phyloP scores from a whole-genome alignment of 1,140 invertebrate species.

The Neodiprion fabricii region DNA sequence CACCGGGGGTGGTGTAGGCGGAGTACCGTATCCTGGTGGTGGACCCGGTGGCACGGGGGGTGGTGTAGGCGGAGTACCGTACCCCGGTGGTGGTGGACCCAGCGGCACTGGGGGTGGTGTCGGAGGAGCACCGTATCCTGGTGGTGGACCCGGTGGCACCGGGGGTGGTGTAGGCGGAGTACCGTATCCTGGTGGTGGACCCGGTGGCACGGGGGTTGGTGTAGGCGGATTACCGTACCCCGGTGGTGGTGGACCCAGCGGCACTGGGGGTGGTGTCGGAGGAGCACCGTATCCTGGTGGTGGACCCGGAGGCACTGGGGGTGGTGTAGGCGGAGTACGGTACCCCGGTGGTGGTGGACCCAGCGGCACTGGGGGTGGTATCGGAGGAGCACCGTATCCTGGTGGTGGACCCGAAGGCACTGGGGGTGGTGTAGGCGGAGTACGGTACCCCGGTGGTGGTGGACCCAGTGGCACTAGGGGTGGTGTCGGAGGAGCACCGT shows the following conservation, averaged over 20 bases:
- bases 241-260: slow-evolving; percentile 15
- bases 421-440: slow-evolving; percentile 9
- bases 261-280: neutral
- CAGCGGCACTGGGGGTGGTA: neutral
- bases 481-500: slow-evolving; percentile 1
- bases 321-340: neutral
- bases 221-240: neutral
- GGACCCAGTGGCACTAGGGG: slow-evolving; percentile 9
- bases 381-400: slow-evolving; percentile 8
- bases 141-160: neutral
- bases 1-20: slow-evolving; percentile 19
- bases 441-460: slow-evolving; percentile 22
- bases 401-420: too few species aligned
- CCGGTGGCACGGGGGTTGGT: neutral
- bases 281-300: slow-evolving; percentile 6
- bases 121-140: neutral
- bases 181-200: neutral
- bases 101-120: slow-evolving; percentile 18
- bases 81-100: neutral
- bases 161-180: neutral
- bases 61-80: slow-evolving; percentile 10
- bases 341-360: neutral
- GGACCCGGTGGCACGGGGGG: neutral
- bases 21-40: neutral
- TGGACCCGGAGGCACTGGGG: neutral